A percentile compares a stretch with the other conserved stretches of the same genome.
Conservation (phyloP, 92 coral and sea anemone genomes). For the Zoanthus sociatus region DNA sequence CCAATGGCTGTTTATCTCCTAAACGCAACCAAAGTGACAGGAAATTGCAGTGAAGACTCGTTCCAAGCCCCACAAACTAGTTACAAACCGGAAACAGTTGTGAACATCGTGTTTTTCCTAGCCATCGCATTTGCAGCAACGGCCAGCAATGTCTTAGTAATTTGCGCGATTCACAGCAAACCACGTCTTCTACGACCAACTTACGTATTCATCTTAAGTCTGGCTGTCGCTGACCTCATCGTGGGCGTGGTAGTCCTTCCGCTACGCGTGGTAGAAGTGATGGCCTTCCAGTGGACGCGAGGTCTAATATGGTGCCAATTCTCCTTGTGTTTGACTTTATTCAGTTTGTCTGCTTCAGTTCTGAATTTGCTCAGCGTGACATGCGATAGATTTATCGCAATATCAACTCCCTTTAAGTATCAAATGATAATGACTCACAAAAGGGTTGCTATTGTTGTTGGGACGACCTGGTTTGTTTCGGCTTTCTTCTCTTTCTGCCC, state of each 20-base stretch:
- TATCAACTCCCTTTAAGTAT: conserved; percentile 57
- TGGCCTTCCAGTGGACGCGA: conserved; percentile 49
- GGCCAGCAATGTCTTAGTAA: conserved; percentile 52
- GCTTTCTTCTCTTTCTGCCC: conserved; percentile 46
- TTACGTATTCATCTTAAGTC: conserved; percentile 46
- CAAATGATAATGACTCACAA: conserved; percentile 39
- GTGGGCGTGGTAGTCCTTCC: conserved; percentile 67
- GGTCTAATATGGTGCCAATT: conserved; percentile 58
- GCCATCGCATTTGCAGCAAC: conserved; percentile 45
- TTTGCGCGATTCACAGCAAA: conserved; percentile 45
- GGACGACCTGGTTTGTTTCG: conserved; percentile 52
- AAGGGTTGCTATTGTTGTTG: conserved; percentile 8
- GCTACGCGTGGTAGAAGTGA: conserved; percentile 46
- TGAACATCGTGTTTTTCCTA: conserved; percentile 47
- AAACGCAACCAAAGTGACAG: neutral
- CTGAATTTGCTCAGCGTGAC: conserved; percentile 62
- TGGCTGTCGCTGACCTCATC: conserved; percentile 64
- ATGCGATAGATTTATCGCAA: conserved; percentile 65
- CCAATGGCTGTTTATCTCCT: neutral
- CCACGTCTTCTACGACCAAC: conserved; percentile 55
- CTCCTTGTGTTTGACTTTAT: conserved; percentile 49
- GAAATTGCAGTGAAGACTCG: neutral
- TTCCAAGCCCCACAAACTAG: neutral
- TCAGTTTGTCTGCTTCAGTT: conserved; percentile 61
- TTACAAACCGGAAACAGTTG: conserved; percentile 42